Base-by-base conservation (phyloP, 2,113 vertebrate species). In the Tachuris rubrigastra region DNA sequence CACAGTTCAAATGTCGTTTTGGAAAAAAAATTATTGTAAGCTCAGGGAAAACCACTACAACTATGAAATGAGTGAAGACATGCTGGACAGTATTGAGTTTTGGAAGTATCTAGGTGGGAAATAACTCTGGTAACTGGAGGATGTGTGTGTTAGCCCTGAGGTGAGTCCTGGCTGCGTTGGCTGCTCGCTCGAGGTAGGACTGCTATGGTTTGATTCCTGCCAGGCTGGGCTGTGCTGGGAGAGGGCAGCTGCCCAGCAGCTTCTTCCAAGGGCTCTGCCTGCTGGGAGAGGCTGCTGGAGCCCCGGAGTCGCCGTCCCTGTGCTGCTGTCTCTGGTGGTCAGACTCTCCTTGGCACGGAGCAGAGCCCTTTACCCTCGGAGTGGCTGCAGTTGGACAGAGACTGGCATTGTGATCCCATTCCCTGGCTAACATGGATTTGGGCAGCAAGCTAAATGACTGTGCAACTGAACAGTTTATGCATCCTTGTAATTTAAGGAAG, bases 131-230 rank as follows among this genome's bases (percentile, higher is more conserved):
- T 17, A 1, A 1, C n/a, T 12, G 74, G 9, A 47, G 65, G 69
- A 15, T 41, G 66, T 11, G 6, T 9, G 28, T 6, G 9, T 49
- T 31, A 47, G 52, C 37, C 75, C 58, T 46, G 5, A 1, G 44
- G 39, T 9, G 58, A 30, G 4, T 20, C 30, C 35, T 28, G 25
- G 2, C 5, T 15, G 50, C 4, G 1, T 2, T 20, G 53, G 74
- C 84, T 24, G 17, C 85, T 49, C 0, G 0, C 6, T 0, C 0
- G 8, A 41, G 47, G 8, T 35, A 2, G 8, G 12, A 12, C 30
- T 4, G 53, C 81, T 46, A 47, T 3, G 47, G 1, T 39, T 9
- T 41, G 30, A 8, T 50, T 19, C 63, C 72, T 72, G 72, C 69
- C 63, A 42, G 24, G 33, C 9, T 50, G 25, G 59, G 56, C n/a